These are phyloP conservation scores for Protonibea diacanthus DNA, from an alignment of 2,797 vertebrate genomes.

Conservation along the genomic window DNA sequence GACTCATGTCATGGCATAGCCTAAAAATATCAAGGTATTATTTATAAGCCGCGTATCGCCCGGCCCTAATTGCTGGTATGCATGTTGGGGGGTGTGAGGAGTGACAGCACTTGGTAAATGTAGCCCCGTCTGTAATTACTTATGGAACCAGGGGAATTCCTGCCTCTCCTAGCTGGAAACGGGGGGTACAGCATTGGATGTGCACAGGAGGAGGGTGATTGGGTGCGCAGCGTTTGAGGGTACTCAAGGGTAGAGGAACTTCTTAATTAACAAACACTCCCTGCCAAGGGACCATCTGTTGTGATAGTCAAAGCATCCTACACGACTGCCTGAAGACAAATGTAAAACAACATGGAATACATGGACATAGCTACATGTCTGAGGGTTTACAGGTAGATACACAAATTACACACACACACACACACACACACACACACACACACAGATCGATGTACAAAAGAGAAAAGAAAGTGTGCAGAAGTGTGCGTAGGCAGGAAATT, in stretches of 20 bases:
- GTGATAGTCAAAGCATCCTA: conserved; percentile 70
- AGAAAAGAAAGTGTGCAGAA: conserved; percentile 11
- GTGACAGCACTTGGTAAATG: conserved; percentile 73
- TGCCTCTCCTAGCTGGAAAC: conserved; percentile 65
- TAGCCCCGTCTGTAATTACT: conserved; percentile 77
- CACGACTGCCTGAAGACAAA: conserved; percentile 50
- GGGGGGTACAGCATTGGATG: conserved; percentile 52
- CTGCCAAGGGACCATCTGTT: conserved; percentile 80
- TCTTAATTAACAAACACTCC: conserved; percentile 83
- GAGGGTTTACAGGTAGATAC: conserved; percentile 19
- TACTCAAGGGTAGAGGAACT: conserved; percentile 77
- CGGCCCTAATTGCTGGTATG: conserved; percentile 30
- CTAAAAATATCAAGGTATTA: too few species aligned
- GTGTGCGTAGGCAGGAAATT: conserved; percentile 22
- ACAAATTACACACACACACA: conserved; percentile 10
- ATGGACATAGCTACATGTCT: conserved; percentile 38
- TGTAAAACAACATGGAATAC: conserved; percentile 44
- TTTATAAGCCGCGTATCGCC: too few species aligned
- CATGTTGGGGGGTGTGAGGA: conserved; percentile 61
- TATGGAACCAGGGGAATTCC: conserved; percentile 77
- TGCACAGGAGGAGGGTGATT: conserved; percentile 75
- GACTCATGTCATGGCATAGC: too few species aligned
- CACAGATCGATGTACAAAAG: not conserved
- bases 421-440: conserved; percentile 1
- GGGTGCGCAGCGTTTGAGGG: conserved; percentile 66